Evolutionary conservation across 2,113 vertebrate species (phyloP).

Genomic region (Mormoops blainvillei): DNA sequence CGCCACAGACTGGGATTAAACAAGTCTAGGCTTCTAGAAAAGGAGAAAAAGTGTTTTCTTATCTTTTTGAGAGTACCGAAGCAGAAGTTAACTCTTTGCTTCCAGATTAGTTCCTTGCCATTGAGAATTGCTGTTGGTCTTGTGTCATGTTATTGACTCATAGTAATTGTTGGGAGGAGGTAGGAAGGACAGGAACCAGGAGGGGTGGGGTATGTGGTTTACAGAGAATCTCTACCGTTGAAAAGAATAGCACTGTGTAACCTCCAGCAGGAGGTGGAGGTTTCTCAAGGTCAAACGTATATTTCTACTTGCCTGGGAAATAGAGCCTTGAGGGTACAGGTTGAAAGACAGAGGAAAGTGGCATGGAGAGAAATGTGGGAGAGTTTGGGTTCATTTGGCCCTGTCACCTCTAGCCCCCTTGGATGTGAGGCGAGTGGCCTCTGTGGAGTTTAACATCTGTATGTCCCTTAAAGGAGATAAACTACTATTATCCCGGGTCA

Average conservation of each 20-base stretch:
- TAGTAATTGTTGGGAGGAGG: background rate
- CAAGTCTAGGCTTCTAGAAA: slow-evolving; percentile 53
- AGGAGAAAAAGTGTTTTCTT: slow-evolving; percentile 56
- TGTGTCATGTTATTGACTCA: background rate
- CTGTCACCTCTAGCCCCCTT: background rate
- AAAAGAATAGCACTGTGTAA: background rate
- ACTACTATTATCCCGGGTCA: background rate
- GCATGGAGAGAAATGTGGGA: background rate
- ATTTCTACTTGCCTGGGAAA: background rate
- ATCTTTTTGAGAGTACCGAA: slow-evolving; percentile 28
- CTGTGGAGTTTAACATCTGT: background rate
- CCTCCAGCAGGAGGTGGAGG: background rate
- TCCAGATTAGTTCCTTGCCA: slow-evolving; percentile 18
- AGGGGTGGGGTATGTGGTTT: background rate
- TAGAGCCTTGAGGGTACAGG: background rate
- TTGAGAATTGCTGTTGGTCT: background rate
- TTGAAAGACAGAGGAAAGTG: background rate
- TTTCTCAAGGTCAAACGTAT: background rate
- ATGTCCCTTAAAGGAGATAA: background rate
- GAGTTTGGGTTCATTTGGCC: background rate
- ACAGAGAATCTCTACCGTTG: background rate
- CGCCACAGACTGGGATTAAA: slow-evolving; percentile 16
- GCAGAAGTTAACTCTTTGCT: slow-evolving; percentile 44
- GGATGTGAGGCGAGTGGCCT: background rate
- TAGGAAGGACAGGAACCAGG: background rate